Evolutionary conservation across 2,888 invertebrate species (phyloP).

Genomic region (Toxonevra muliebris): DNA sequence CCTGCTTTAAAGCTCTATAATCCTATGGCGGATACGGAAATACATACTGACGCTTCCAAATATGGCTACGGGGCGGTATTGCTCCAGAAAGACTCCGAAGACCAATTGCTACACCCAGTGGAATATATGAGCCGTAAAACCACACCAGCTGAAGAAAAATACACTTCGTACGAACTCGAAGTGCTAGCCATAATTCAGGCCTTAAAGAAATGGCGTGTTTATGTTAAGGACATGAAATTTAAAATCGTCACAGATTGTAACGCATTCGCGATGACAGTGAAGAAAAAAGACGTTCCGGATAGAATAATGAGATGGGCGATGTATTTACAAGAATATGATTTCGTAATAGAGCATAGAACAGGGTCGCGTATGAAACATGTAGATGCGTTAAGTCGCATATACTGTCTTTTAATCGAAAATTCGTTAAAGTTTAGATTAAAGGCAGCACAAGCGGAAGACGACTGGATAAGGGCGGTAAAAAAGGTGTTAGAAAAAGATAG

Average conservation of each 20-base stretch:
- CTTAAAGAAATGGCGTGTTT: conserved; percentile 6
- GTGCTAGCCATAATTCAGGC: conserved; percentile 7
- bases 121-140: conserved; percentile 11
- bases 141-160: conserved; percentile 13
- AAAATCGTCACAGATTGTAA: conserved; percentile 5
- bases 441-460: conserved; percentile 22
- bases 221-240: conserved; percentile 16
- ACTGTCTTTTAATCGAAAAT: conserved; percentile 24
- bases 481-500: conserved; percentile 16
- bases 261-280: conserved; percentile 17
- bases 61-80: conserved; percentile 11
- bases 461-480: conserved; percentile 20
- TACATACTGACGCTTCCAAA: conserved; percentile 8
- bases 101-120: conserved; percentile 1
- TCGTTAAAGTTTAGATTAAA: conserved; percentile 14
- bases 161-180: conserved; percentile 14
- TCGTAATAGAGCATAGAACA: conserved; percentile 4
- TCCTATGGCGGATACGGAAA: background rate
- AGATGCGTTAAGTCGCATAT: conserved; percentile 36
- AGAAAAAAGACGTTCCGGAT: conserved; percentile 21
- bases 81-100: conserved; percentile 2
- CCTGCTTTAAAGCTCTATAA: conserved; percentile 34
- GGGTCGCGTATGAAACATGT: conserved; percentile 33
- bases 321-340: conserved; percentile 11
- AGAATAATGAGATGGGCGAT: no score